These are phyloP conservation scores for Tromatobia lineatoria DNA, from an alignment of 2,888 invertebrate species.

Conservation along the genomic window DNA sequence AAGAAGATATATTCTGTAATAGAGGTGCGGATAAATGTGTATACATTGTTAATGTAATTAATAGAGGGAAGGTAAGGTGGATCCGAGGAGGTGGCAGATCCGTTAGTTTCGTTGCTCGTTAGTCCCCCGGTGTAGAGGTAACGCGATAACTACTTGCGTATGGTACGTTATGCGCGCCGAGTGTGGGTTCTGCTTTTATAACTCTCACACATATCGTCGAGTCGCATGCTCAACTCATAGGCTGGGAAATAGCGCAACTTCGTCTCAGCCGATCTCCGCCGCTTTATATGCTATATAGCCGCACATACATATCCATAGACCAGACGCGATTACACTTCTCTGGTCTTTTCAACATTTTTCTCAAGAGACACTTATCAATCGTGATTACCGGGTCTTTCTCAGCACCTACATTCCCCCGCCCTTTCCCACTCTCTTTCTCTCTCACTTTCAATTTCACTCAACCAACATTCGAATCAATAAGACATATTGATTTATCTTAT, in stretches of 20 bases:
- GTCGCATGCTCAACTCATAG: background rate
- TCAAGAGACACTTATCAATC: conserved; percentile 7
- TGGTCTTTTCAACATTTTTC: conserved; percentile 18
- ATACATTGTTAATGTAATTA: background rate
- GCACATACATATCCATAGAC: conserved; percentile 8
- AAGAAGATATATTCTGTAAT: background rate
- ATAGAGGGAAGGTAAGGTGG: conserved; percentile 28
- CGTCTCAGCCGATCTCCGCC: background rate
- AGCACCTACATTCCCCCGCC: background rate
- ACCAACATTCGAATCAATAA: background rate
- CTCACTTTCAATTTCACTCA: background rate
- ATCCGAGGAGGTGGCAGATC: conserved; percentile 47
- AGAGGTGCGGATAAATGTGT: background rate
- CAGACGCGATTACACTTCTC: background rate
- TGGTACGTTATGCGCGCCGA: background rate
- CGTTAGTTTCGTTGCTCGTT: conserved; percentile 52
- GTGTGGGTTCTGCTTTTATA: conserved; percentile 36
- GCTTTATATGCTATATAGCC: conserved; percentile 1
- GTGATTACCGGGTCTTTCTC: background rate
- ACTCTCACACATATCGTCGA: conserved; percentile 39
- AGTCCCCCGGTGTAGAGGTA: conserved; percentile 44
- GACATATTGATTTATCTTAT: no score
- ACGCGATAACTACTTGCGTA: conserved; percentile 53
- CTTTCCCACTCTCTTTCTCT: background rate
- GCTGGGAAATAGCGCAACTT: conserved; percentile 30